Conservation (phyloP, 2,888 invertebrate genomes). For the Pammene aurita region DNA sequence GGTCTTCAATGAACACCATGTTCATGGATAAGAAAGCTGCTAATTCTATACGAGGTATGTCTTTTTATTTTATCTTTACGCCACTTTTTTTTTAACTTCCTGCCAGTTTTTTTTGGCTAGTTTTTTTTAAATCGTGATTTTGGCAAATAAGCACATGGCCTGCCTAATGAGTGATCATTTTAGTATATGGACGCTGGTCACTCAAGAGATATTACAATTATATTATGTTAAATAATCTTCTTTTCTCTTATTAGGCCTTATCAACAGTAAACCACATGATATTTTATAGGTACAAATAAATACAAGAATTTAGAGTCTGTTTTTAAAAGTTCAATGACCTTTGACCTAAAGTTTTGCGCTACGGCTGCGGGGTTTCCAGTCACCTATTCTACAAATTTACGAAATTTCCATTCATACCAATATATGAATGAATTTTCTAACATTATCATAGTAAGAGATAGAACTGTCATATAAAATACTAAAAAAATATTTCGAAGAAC, state of each 20-base stretch:
- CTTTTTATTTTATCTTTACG: not conserved
- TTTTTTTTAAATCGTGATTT: not conserved
- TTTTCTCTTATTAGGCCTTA: too few species aligned
- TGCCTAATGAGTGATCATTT: not conserved
- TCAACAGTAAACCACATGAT: too few species aligned
- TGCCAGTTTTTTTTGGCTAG: not conserved
- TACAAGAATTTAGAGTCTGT: not conserved
- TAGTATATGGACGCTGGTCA: not conserved
- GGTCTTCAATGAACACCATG: slow-evolving; percentile 74
- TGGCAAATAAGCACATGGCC: not conserved
- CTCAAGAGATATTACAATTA: too few species aligned
- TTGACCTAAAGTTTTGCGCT: not conserved
- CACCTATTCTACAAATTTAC: not conserved
- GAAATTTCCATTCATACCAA: slow-evolving; percentile 6
- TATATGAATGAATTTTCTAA: not conserved
- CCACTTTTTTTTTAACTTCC: not conserved
- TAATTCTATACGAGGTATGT: slow-evolving; percentile 86
- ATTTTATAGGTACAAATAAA: too few species aligned
- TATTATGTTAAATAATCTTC: too few species aligned
- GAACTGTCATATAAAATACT: too few species aligned
- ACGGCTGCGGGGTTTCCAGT: not conserved
- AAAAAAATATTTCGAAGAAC: too few species aligned
- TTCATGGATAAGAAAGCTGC: slow-evolving; percentile 85
- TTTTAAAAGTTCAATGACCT: slow-evolving; percentile 6
- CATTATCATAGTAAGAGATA: too few species aligned